These are phyloP conservation scores for Metaphire vulgaris DNA, from an alignment of 1,140 invertebrate genomes.

Conservation along the genomic window DNA sequence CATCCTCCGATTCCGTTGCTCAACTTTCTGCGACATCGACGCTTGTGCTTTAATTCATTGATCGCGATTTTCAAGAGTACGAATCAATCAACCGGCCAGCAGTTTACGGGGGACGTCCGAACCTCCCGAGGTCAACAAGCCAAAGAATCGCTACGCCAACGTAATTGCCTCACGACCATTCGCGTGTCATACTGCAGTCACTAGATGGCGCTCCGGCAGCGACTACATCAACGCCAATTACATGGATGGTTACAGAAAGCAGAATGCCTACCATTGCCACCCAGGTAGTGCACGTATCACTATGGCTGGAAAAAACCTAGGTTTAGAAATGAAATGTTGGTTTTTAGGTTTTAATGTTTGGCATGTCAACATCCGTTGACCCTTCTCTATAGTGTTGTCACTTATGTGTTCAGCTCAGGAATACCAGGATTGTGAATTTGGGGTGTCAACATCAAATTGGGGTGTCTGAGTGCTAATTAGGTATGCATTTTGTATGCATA, in stretches of 20 bases:
- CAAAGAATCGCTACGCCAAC: slow-evolving; percentile 99
- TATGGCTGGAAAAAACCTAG: no score
- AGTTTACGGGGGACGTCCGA: slow-evolving; percentile 99
- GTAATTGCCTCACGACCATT: no score
- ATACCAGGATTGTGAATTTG: no score
- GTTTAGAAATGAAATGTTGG: no score
- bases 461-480: no score
- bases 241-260: slow-evolving; percentile 52
- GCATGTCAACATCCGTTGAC: neutral
- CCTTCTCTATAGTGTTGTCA: neutral
- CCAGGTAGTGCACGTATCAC: slow-evolving; percentile 37
- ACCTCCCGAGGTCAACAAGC: slow-evolving; percentile 58
- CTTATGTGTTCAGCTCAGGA: no score
- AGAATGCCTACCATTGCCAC: no score
- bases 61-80: slow-evolving; percentile 71
- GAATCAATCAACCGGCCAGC: slow-evolving; percentile 94
- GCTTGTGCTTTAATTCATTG: slow-evolving; percentile 92
- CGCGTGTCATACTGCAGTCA: slow-evolving; percentile 82
- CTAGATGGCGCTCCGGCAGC: slow-evolving; percentile 53
- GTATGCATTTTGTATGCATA: no score
- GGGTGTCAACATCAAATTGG: no score
- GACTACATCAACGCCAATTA: slow-evolving; percentile 95
- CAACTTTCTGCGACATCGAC: slow-evolving; percentile 90
- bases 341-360: no score
- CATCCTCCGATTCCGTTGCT: slow-evolving; percentile 93